Conservation (phyloP, 2,888 invertebrate species). For the Ornithoptera priamus region DNA sequence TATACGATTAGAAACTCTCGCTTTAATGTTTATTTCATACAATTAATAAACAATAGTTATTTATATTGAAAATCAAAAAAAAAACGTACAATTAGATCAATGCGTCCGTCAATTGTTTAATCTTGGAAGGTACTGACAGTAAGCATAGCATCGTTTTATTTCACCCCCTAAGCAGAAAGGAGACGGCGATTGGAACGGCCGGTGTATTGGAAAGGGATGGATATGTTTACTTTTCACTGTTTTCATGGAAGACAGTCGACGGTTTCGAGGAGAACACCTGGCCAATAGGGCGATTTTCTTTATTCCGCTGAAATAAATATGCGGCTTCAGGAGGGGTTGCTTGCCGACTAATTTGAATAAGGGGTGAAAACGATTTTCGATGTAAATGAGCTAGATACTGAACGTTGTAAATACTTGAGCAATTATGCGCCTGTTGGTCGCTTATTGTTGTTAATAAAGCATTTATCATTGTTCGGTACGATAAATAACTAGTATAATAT, state of each 20-base stretch:
- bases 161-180: slow-evolving; percentile 61
- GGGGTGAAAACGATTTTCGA: slow-evolving; percentile 31
- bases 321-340: slow-evolving; percentile 36
- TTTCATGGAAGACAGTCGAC: slow-evolving; percentile 58
- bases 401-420: slow-evolving; percentile 27
- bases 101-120: slow-evolving; percentile 69
- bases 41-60: background rate
- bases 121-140: slow-evolving; percentile 69
- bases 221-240: slow-evolving; percentile 55
- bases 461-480: background rate
- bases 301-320: slow-evolving; percentile 31
- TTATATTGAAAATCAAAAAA: slow-evolving; percentile 35
- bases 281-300: slow-evolving; percentile 53
- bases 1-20: background rate
- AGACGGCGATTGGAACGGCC: slow-evolving; percentile 44
- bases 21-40: background rate
- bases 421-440: slow-evolving; percentile 19
- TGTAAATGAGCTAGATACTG: slow-evolving; percentile 28
- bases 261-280: slow-evolving; percentile 47
- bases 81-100: slow-evolving; percentile 32
- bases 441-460: slow-evolving; percentile 6
- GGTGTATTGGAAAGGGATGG: slow-evolving; percentile 48
- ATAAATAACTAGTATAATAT: background rate
- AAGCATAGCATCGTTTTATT: slow-evolving; percentile 44
- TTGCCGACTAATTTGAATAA: slow-evolving; percentile 46